These are phyloP conservation scores for Morinoia aosen DNA, from an alignment of 2,888 invertebrate species.

Conservation along the genomic window DNA sequence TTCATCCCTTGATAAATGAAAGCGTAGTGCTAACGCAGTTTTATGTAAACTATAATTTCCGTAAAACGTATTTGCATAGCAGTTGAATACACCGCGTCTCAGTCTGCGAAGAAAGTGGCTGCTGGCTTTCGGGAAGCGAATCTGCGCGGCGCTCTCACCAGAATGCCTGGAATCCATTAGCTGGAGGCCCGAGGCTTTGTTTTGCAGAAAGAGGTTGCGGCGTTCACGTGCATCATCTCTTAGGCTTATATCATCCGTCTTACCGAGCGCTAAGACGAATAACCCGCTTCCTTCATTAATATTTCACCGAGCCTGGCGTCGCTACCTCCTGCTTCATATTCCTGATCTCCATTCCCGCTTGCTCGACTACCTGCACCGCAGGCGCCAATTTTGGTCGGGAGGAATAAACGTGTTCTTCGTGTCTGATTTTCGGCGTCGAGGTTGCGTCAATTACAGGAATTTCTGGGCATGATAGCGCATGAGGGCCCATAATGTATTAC, in stretches of 20 bases:
- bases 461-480: background rate
- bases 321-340: background rate
- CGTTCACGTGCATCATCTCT: conserved; percentile 42
- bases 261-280: conserved; percentile 28
- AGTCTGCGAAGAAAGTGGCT: background rate
- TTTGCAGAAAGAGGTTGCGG: background rate
- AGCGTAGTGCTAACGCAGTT: background rate
- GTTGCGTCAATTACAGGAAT: background rate
- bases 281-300: conserved; percentile 51
- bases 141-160: background rate
- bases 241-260: conserved; percentile 38
- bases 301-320: conserved; percentile 26
- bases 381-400: background rate
- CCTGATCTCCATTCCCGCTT: conserved; percentile 17
- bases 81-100: background rate
- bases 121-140: background rate
- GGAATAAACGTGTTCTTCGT: background rate
- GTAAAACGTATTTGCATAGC: background rate
- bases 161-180: conserved; percentile 2
- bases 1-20: background rate
- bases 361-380: conserved; percentile 2
- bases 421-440: conserved; percentile 1
- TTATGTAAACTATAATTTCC: background rate
- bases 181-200: conserved; percentile 3
- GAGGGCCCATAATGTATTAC: background rate